Conservation (phyloP, 2,888 invertebrate species). For the Polymixis lichenea region DNA sequence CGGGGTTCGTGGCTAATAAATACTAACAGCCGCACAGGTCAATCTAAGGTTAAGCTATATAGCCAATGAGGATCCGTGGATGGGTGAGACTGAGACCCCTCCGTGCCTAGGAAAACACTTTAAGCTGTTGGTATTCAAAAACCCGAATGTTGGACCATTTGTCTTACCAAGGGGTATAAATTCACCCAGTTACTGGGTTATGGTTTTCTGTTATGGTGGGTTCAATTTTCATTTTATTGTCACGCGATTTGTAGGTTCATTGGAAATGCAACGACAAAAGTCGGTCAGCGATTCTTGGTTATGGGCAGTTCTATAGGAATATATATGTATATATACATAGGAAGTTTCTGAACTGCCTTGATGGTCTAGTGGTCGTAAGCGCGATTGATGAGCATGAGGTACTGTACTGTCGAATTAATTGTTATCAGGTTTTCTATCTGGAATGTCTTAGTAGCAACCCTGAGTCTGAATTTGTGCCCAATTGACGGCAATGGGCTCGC, state of each 20-base stretch:
- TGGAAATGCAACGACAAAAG: neutral
- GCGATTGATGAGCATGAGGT: no score
- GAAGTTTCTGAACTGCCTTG: neutral
- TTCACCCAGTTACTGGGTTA: neutral
- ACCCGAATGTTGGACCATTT: no score
- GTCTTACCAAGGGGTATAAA: neutral
- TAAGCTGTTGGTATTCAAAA: neutral
- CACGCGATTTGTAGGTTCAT: neutral
- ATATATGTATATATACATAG: no score
- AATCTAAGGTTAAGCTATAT: neutral
- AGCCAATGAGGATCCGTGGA: no score
- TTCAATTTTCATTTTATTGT: neutral
- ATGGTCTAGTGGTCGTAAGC: no score
- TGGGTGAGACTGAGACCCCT: neutral
- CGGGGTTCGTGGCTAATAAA: neutral
- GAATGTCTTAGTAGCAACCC: no score
- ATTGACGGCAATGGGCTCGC: no score
- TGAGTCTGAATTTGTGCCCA: no score
- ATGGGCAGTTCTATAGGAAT: neutral
- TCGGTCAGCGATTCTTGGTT: neutral
- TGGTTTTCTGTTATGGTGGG: no score
- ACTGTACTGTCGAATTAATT: no score
- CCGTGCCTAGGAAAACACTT: no score
- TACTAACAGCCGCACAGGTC: neutral
- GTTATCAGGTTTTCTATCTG: no score